phyloP scores from a whole-genome alignment of 2,113 vertebrate species.

The Columba livia region DNA sequence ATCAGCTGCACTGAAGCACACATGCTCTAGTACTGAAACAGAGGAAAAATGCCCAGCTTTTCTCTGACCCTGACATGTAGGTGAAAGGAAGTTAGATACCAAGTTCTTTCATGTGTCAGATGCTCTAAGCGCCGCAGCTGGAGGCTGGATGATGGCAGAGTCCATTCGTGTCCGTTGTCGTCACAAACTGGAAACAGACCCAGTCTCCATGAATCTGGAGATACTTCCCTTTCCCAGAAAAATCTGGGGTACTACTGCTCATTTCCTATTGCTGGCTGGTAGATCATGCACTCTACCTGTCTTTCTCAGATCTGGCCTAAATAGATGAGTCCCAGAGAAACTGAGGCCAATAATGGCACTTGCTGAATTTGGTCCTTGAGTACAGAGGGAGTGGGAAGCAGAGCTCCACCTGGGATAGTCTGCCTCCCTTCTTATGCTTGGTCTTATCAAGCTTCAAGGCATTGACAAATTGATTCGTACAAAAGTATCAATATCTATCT shows the following conservation, averaged over 20 bases:
- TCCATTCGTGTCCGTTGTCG: background rate
- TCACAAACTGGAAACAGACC: background rate
- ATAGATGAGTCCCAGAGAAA: background rate
- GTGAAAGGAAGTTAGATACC: constrained; percentile 15
- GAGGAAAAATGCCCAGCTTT: background rate
- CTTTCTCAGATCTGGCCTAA: background rate
- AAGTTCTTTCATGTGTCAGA: background rate
- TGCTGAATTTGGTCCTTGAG: background rate
- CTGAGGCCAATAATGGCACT: background rate
- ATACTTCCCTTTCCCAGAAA: background rate
- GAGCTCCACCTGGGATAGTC: background rate
- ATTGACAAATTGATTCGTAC: constrained; percentile 50
- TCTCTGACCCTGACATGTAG: background rate
- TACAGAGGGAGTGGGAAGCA: background rate
- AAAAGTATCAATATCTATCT: background rate
- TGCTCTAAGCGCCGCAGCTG: background rate
- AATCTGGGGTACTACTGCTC: background rate
- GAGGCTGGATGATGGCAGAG: background rate
- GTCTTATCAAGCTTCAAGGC: background rate
- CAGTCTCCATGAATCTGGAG: background rate
- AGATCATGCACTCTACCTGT: background rate
- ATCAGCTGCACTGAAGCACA: background rate
- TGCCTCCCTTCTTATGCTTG: background rate
- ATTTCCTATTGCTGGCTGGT: background rate
- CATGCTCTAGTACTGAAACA: background rate